Evolutionary conservation across 2,888 invertebrate genomes (phyloP), one percentile per base, ranked within the genome.

Genomic region (Rhorus exstirpatorius): DNA sequence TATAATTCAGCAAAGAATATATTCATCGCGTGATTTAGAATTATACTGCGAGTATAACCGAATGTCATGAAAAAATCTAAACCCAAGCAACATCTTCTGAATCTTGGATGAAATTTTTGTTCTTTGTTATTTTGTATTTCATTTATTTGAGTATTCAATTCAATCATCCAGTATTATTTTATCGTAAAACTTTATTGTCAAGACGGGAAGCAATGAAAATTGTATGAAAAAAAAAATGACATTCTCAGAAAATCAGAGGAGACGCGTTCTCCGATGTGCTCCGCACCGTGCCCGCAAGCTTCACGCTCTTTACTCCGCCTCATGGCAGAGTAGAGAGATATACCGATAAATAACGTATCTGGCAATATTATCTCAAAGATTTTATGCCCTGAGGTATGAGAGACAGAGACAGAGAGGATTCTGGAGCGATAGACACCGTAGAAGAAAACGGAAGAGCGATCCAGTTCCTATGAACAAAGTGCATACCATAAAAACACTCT

Each of bases 341-440:
- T 86, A 49, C 68, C 87, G 87, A 90, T 90, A 89, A 90, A 90
- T 90, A 90, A 90, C 87, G 86, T 89, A 90, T 90, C 89, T 86
- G 87, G 89, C 89, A 90, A 90, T 90, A 90, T 90, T 90, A 90
- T 90, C 88, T 87, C 86, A 88, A 82, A 86, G 88, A 87, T 89
- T 88, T 87, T 87, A 89, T 87, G 86, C 86, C 86, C 84, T 79
- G 70, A 82, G 84, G 84, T 17, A 77, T 24, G 63, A 74, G 61
- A 74, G 41, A 55, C 46, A 31, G 44, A 44, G 41, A 26, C 41
- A 31, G 55, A 35, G 65, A 55, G 46, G 21, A 41, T 14, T 70
- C 44, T 31, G 35, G 38, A 49, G 35, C 55, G 53, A 67, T 67
- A 76, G 67, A 67, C 46, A 63, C 44, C 63, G 38, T 31, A 74